phyloP scores from a whole-genome alignment of 2,888 invertebrate species.

The Iselma pallidipennis region DNA sequence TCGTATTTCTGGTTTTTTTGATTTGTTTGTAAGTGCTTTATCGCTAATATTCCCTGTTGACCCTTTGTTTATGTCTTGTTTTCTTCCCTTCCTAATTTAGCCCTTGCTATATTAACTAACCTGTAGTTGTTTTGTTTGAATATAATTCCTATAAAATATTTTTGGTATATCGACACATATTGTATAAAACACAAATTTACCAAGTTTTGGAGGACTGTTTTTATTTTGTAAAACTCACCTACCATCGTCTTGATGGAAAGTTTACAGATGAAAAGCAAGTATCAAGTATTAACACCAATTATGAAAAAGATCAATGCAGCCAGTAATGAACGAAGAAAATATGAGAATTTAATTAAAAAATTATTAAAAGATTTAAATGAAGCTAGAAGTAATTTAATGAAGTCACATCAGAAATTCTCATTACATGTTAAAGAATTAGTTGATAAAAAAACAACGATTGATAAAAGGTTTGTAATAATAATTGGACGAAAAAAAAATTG shows the following conservation, averaged over 20 bases:
- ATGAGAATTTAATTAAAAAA: conserved; percentile 46
- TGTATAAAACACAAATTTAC: background rate
- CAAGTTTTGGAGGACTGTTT: background rate
- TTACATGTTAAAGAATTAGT: conserved; percentile 44
- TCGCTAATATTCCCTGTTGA: too few relatives aligned
- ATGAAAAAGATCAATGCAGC: conserved; percentile 49
- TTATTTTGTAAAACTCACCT: background rate
- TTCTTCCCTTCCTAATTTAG: background rate
- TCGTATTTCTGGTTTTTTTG: too few relatives aligned
- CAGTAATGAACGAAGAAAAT: conserved; percentile 46
- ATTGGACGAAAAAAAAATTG: background rate
- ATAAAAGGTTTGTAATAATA: conserved; percentile 46
- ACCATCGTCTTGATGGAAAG: conserved; percentile 33
- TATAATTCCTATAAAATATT: background rate
- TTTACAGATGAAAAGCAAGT: conserved; percentile 56
- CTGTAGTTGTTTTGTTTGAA: conserved; percentile 37
- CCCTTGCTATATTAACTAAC: too few relatives aligned
- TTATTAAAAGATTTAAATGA: conserved; percentile 46
- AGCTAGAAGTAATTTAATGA: conserved; percentile 43
- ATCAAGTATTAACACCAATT: conserved; percentile 50
- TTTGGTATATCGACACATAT: background rate
- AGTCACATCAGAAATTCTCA: conserved; percentile 44
- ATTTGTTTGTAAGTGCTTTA: too few relatives aligned
- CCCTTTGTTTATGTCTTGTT: background rate
- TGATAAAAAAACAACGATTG: conserved; percentile 46